Percentiles rank a stretch among this genome's conserved stretches.
phyloP scores from a whole-genome alignment of 2,113 vertebrate species.

The Canis aureus region DNA sequence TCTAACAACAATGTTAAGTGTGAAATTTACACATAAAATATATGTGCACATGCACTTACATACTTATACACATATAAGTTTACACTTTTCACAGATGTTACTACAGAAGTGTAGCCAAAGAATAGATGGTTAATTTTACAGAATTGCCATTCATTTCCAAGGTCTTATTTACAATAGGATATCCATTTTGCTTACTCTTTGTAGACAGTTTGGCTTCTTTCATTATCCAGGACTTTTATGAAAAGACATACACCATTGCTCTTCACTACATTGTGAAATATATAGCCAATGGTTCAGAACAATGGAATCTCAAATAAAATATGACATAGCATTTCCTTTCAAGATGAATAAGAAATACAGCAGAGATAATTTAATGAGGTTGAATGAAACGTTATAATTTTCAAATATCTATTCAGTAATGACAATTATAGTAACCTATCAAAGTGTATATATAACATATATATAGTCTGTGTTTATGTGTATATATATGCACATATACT shows the following conservation, averaged over 20 bases:
- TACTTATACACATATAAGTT: neutral
- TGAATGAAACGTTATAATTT: neutral
- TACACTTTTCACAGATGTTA: neutral
- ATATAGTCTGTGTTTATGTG: neutral
- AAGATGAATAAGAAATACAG: neutral
- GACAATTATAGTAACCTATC: neutral
- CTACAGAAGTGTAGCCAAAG: neutral
- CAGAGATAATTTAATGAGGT: neutral
- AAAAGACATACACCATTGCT: neutral
- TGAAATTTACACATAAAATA: neutral
- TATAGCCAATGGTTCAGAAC: neutral
- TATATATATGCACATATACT: neutral
- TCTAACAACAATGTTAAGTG: neutral
- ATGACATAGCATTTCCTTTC: neutral
- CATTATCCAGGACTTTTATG: slow-evolving; percentile 32
- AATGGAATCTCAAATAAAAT: neutral
- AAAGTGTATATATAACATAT: neutral
- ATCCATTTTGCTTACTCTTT: neutral
- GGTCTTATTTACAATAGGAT: neutral
- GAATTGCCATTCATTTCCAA: neutral
- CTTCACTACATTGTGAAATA: neutral
- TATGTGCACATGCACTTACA: neutral
- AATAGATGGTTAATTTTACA: neutral
- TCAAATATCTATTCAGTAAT: neutral
- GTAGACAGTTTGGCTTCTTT: neutral